These are phyloP conservation scores for Pecten maximus DNA, from an alignment of 2,888 invertebrate genomes.

Conservation along the genomic window DNA sequence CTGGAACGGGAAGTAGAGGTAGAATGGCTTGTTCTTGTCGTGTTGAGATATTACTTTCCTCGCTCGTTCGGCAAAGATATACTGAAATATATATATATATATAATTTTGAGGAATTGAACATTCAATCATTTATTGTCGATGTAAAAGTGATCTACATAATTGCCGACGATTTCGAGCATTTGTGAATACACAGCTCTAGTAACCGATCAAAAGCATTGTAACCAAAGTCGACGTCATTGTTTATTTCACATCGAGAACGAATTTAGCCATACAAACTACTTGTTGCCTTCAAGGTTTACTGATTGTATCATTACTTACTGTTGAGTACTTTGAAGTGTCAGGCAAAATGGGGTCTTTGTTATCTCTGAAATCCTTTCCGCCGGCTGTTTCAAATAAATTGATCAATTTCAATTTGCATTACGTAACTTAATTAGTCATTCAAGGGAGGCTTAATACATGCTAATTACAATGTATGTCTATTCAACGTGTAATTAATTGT, in stretches of 20 bases:
- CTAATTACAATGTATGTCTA: neutral
- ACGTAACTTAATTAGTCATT: too few species aligned
- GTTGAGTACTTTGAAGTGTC: conserved; percentile 43
- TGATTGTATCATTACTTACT: conserved; percentile 37
- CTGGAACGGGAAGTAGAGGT: conserved; percentile 71
- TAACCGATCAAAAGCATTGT: too few species aligned
- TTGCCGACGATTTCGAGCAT: too few species aligned
- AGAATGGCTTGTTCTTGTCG: conserved; percentile 68
- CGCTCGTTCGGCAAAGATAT: conserved; percentile 62
- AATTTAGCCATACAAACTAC: too few species aligned
- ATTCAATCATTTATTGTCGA: too few species aligned
- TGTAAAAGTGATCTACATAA: too few species aligned
- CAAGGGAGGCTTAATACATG: too few species aligned
- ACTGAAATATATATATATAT: conserved; percentile 21
- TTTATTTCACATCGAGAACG: too few species aligned
- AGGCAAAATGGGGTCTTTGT: conserved; percentile 42
- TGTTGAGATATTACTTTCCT: conserved; percentile 66
- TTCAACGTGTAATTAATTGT: neutral
- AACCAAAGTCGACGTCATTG: neutral
- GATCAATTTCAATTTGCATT: neutral
- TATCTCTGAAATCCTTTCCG: conserved; percentile 50
- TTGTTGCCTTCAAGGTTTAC: neutral
- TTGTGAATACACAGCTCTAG: too few species aligned
- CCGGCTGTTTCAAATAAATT: neutral
- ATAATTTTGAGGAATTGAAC: neutral